A percentile compares a stretch with the other conserved stretches of the same genome.
phyloP scores from a whole-genome alignment of 2,113 vertebrate species.

The Fulmarus glacialis region DNA sequence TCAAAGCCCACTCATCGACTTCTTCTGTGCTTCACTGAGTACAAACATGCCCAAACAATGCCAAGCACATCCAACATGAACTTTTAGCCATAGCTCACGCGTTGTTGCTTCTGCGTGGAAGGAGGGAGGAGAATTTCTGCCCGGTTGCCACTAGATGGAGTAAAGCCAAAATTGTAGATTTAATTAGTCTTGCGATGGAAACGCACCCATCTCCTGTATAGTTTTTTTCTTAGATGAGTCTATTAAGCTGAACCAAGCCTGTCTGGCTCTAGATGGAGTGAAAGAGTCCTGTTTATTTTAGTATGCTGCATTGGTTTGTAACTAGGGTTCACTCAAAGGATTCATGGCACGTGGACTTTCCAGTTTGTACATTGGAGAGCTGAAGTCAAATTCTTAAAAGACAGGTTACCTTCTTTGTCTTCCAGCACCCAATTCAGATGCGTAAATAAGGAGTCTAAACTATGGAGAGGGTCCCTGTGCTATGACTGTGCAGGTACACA shows the following conservation, averaged over 20 bases:
- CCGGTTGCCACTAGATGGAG: constrained; percentile 66
- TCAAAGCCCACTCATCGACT: neutral
- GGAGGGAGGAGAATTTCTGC: neutral
- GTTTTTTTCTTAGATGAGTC: neutral
- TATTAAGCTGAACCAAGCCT: neutral
- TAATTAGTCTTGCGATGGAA: neutral
- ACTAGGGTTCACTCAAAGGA: neutral
- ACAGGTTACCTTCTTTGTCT: neutral
- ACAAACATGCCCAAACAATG: neutral
- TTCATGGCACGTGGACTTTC: neutral
- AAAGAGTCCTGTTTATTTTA: neutral
- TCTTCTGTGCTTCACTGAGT: neutral
- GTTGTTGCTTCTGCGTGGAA: neutral
- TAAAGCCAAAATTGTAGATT: constrained; percentile 39
- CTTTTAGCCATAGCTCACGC: neutral
- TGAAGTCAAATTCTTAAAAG: neutral
- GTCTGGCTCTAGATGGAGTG: neutral
- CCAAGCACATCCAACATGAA: neutral
- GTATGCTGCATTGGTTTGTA: neutral
- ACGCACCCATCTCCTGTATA: neutral
- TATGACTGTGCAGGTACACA: neutral
- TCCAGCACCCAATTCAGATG: neutral
- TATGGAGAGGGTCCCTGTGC: neutral
- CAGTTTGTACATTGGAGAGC: neutral
- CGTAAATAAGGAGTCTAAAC: neutral